These are phyloP conservation scores for Mythimna pallens DNA, from an alignment of 2,888 invertebrate genomes.

Conservation along the genomic window DNA sequence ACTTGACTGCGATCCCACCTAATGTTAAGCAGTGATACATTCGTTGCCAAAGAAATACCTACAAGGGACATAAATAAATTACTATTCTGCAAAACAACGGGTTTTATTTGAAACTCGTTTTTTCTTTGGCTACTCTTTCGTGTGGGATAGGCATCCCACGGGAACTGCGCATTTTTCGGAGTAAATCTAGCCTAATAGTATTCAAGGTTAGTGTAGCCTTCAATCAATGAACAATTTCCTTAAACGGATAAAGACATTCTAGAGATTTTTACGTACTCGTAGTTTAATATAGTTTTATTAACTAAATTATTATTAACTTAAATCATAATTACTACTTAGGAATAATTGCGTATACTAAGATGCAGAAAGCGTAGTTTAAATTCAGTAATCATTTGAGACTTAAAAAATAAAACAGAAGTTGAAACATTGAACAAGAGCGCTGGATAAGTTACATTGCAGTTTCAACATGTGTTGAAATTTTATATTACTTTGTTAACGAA, in stretches of 20 bases:
- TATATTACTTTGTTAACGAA: slow-evolving; percentile 33
- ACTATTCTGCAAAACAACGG: too few relatives aligned
- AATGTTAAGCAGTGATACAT: too few relatives aligned
- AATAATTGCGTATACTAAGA: slow-evolving; percentile 1
- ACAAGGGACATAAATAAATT: not conserved
- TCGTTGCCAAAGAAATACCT: not conserved
- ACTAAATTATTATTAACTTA: not conserved
- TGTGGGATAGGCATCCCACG: not conserved
- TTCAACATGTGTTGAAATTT: slow-evolving; percentile 44
- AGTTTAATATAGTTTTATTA: not conserved
- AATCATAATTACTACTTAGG: not conserved
- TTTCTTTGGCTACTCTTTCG: too few relatives aligned
- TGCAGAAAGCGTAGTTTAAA: slow-evolving; percentile 34
- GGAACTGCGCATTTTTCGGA: not conserved
- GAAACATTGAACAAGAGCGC: slow-evolving; percentile 21
- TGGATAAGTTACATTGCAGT: slow-evolving; percentile 34
- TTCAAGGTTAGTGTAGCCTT: not conserved
- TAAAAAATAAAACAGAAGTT: slow-evolving; percentile 40
- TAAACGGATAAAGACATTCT: too few relatives aligned
- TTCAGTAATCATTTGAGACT: slow-evolving; percentile 27
- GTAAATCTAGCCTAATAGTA: not conserved
- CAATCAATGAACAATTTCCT: not conserved
- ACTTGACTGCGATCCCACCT: too few relatives aligned
- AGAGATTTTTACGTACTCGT: not conserved
- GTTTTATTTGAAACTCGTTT: too few relatives aligned